phyloP scores from a whole-genome alignment of 2,797 vertebrate species.

The Anas bernieri region DNA sequence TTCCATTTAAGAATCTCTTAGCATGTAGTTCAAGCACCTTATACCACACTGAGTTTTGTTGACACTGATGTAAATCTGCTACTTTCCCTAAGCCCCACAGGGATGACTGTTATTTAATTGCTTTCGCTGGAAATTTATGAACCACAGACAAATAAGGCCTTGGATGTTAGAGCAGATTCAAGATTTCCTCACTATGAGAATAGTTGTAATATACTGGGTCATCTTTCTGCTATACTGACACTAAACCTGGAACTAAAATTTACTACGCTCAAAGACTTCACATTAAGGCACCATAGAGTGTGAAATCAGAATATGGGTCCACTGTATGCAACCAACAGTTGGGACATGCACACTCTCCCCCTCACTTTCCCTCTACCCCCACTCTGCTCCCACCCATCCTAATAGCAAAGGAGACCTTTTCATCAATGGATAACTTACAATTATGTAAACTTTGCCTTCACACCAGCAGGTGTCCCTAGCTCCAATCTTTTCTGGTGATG shows the following conservation, averaged over 20 bases:
- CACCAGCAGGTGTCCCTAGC: neutral
- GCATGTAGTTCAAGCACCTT: neutral
- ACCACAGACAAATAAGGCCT: neutral
- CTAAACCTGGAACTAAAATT: neutral
- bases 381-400: neutral
- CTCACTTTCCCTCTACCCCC: no score
- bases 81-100: neutral
- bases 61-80: neutral
- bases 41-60: neutral
- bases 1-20: neutral
- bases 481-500: neutral
- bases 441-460: neutral
- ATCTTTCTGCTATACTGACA: neutral
- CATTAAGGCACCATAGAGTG: rapidly evolving
- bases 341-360: neutral
- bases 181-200: neutral
- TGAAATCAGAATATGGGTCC: neutral
- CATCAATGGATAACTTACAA: neutral
- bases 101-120: neutral
- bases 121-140: neutral
- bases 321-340: neutral
- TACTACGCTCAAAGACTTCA: neutral
- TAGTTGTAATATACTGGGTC: neutral
- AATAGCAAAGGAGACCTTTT: neutral
- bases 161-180: neutral